A percentile compares a stretch with the other conserved stretches of the same genome.
phyloP scores from a whole-genome alignment of 2,113 vertebrate genomes.

The Sardina pilchardus region DNA sequence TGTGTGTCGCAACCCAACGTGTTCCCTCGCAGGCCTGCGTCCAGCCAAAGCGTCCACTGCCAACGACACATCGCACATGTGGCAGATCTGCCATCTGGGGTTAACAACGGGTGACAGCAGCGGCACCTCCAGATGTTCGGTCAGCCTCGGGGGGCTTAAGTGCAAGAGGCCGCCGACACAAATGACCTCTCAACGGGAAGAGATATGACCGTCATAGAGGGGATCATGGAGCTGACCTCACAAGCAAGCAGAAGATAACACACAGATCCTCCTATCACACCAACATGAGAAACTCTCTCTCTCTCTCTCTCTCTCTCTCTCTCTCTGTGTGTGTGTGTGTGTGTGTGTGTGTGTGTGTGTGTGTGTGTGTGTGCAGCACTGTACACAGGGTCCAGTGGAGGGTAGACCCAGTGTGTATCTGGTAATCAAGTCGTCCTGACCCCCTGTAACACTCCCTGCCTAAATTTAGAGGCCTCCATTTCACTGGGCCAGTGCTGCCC shows the following conservation, averaged over 20 bases:
- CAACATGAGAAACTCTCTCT: background rate
- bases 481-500: slow-evolving; percentile 70
- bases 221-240: background rate
- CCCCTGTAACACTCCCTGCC: slow-evolving; percentile 78
- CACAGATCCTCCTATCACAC: background rate
- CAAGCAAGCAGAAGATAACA: background rate
- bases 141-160: background rate
- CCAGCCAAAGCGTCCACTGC: no score
- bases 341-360: background rate
- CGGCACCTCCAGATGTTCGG: no score
- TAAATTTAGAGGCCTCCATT: slow-evolving; percentile 82
- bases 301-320: no score
- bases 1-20: background rate
- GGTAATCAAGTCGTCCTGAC: slow-evolving; percentile 75
- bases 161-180: background rate
- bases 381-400: background rate
- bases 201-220: background rate
- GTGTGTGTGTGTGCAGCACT: background rate
- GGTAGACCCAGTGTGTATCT: slow-evolving; percentile 72
- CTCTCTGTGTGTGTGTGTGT: background rate
- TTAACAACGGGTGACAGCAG: background rate
- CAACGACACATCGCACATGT: background rate
- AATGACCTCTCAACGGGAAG: background rate
- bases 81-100: background rate
- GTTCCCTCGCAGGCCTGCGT: no score